Conservation (phyloP, 2,797 vertebrate species). For the Hephaestus fuliginosus region DNA sequence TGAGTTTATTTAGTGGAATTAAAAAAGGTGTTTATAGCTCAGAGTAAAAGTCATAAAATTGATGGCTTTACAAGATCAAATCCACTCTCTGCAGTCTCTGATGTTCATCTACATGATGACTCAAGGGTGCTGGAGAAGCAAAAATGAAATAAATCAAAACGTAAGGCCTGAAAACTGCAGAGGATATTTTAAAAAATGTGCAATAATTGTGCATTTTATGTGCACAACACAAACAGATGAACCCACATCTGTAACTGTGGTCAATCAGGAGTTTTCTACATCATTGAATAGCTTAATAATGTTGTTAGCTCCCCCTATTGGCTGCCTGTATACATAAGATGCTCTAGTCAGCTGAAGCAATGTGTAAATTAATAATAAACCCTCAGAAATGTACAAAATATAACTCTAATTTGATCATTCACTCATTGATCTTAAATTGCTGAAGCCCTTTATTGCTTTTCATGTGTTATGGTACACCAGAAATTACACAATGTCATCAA, state of each 20-base stretch:
- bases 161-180: no score
- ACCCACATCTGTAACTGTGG: not conserved
- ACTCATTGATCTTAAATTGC: no score
- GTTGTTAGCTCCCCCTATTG: slow-evolving; percentile 44
- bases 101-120: not conserved
- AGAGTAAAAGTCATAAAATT: not conserved
- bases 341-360: no score
- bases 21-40: not conserved
- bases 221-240: no score
- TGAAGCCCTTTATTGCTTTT: no score
- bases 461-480: not conserved
- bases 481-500: not conserved
- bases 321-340: not conserved
- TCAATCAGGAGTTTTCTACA: no score
- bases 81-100: not conserved
- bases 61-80: not conserved
- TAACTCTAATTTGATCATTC: no score
- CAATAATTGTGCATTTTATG: no score
- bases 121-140: not conserved
- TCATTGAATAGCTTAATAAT: not conserved
- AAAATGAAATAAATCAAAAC: no score
- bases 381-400: no score
- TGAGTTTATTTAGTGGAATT: not conserved
- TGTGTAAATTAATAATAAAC: not conserved
- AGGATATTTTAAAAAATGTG: no score